Percentiles rank a stretch among this genome's conserved stretches.
These are phyloP conservation scores for Drosophila sechellia DNA, from an alignment of 1,140 invertebrate species.

Conservation along the genomic window DNA sequence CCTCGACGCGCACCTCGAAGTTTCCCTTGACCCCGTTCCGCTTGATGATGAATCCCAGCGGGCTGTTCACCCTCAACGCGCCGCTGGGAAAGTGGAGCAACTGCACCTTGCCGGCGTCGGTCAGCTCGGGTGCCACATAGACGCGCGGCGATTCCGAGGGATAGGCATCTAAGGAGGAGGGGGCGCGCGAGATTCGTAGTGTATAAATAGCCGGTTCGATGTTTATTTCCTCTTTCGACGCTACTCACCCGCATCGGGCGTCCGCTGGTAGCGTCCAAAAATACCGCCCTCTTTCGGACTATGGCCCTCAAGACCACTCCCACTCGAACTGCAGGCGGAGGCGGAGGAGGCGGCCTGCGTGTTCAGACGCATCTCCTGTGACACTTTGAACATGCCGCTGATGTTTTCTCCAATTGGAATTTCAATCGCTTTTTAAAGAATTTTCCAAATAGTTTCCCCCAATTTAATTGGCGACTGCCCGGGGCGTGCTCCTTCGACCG, in stretches of 20 bases:
- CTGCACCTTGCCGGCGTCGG: slow-evolving; percentile 73
- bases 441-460: slow-evolving; percentile 41
- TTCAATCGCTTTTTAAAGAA: slow-evolving; percentile 23
- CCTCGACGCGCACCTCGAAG: slow-evolving; percentile 77
- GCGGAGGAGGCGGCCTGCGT: slow-evolving; percentile 35
- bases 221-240: slow-evolving; percentile 55
- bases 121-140: slow-evolving; percentile 77
- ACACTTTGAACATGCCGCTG: slow-evolving; percentile 77
- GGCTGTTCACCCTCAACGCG: slow-evolving; percentile 61
- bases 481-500: slow-evolving; percentile 46
- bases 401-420: slow-evolving; percentile 8
- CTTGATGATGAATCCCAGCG: slow-evolving; percentile 67
- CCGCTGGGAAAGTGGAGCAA: slow-evolving; percentile 79
- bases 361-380: slow-evolving; percentile 80
- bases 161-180: slow-evolving; percentile 66
- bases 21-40: slow-evolving; percentile 81
- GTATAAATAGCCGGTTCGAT: slow-evolving; percentile 63
- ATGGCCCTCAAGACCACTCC: slow-evolving; percentile 33
- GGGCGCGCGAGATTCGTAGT: background rate
- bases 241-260: slow-evolving; percentile 80
- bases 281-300: slow-evolving; percentile 67
- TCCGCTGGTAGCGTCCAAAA: slow-evolving; percentile 82
- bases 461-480: slow-evolving; percentile 37
- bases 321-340: slow-evolving; percentile 12
- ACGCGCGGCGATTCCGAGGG: slow-evolving; percentile 64